Evolutionary conservation across 2,888 invertebrate genomes (phyloP), one percentile per base, ranked within the genome.

Genomic region (Cheilosia vernalis): DNA sequence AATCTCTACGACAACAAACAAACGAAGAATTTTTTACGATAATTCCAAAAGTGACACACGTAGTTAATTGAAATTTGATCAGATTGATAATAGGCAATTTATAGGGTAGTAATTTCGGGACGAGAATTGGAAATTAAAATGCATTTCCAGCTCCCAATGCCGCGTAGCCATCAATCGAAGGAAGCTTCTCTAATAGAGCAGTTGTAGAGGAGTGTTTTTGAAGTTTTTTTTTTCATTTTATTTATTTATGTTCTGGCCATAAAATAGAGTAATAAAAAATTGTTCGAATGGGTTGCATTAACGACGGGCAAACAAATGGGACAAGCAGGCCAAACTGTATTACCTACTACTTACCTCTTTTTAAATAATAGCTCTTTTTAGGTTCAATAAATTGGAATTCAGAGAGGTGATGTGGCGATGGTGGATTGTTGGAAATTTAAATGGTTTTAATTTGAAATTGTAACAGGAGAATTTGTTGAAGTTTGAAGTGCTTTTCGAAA

Each of bases 31-130:
- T 78, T 78, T 78, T 21, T 78, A 83, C 78, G 72, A 83, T 61
- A 66, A 61, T 67, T 51, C 44, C 44, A 61, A 37, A 42, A 78
- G 49, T 58, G 81, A 67, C 51, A 67, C 72, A 67, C 78, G 66
- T 27, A 56, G 61, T 83, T 78, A 78, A 83, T 83, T 78, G 72
- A 67, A 83, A 73, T 83, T 83, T 78, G 78, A 78, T 83, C 78
- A 83, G 78, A 83, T 69, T 73, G 67, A 78, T 78, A 64, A 73
- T 67, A 51, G 58, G 73, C 42, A 78, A 83, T 83, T 73, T 67
- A 83, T 83, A 67, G 72, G 49, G 64, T 77, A 58, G 60, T 82
- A 58, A 82, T 72, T 77, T 53, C 64, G 60, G 66, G 61, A 72
- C 72, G 66, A 72, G 77, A 72, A 70, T 73, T 77, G 61, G 24